Evolutionary conservation across 2,888 invertebrate genomes (phyloP), one percentile per base, ranked within the genome.

Genomic region (Cinara cedri): DNA sequence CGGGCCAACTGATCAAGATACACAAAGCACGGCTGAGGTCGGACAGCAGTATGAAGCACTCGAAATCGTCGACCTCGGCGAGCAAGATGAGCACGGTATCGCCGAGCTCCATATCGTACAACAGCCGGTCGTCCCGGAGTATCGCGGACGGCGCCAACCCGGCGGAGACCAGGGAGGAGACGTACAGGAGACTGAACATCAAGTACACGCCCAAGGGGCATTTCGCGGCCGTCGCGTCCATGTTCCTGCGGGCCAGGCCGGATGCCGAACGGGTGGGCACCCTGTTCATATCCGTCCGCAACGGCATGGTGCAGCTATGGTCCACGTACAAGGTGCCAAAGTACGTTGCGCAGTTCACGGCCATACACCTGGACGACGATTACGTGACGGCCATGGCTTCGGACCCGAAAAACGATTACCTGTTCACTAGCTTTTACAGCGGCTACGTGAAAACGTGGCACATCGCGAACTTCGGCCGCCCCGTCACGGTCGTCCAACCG

Each of bases 361-460:
- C 85, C 3, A 83, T 85, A 0, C 85, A 86, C 80, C 82, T 82
- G 24, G 81, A 83, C 4, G 82, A 71, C n/a, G 88, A 88, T 85
- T 91, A 90, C 84, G 90, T 91, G 63, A 87, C 91, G 19, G 87
- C 91, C 24, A 89, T 95, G 88, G 87, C 89, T 51, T 91, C 92
- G 0, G 94, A 95, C 86, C 85, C 86, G 2, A 85, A 90, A 62
- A 92, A 95, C 85, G 88, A 90, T 76, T 93, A 88, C 84, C 88
- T 95, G 8, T 90, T 92, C 85, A 90, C 91, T 65, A 93, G 92
- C 11, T 87, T 88, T 81, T 90, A 91, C 0, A 86, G 88, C 81
- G 95, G 95, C 2, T 94, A 94, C 84, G 88, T 95, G 74, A 94
- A 94, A 87, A 89, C 91, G 24, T 95, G 94, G 93, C 88, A 91